These are phyloP conservation scores for Margarornis squamiger DNA, from an alignment of 2,797 vertebrate genomes.

Conservation along the genomic window DNA sequence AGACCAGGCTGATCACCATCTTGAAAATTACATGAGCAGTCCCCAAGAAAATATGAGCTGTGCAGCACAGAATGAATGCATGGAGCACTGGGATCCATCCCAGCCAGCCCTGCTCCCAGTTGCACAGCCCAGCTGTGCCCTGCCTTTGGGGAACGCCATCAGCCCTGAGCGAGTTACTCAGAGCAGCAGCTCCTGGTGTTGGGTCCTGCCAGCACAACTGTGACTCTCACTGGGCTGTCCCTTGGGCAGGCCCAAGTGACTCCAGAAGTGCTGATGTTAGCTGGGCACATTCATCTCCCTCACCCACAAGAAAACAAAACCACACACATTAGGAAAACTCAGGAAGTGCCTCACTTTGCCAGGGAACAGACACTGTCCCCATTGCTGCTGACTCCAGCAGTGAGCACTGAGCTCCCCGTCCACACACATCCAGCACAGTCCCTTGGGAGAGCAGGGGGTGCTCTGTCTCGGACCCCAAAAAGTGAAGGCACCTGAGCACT, in stretches of 20 bases:
- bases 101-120: not conserved
- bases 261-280: not conserved
- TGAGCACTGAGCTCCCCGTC: not conserved
- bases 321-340: not conserved
- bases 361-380: not conserved
- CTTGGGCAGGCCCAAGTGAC: not conserved
- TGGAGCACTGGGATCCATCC: not conserved
- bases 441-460: not conserved
- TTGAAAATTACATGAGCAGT: not conserved
- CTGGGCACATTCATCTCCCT: not conserved
- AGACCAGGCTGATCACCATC: not conserved
- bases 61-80: not conserved
- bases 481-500: not conserved
- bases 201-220: not conserved
- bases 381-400: not conserved
- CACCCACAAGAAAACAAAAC: not conserved
- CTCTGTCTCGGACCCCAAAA: not conserved
- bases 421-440: accelerated
- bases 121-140: not conserved
- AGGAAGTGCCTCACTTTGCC: not conserved
- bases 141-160: not conserved
- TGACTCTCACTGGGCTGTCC: not conserved
- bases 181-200: not conserved
- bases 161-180: not conserved
- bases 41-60: not conserved